phyloP scores from a whole-genome alignment of 2,113 vertebrate species.

The Leucopternis melanops region DNA sequence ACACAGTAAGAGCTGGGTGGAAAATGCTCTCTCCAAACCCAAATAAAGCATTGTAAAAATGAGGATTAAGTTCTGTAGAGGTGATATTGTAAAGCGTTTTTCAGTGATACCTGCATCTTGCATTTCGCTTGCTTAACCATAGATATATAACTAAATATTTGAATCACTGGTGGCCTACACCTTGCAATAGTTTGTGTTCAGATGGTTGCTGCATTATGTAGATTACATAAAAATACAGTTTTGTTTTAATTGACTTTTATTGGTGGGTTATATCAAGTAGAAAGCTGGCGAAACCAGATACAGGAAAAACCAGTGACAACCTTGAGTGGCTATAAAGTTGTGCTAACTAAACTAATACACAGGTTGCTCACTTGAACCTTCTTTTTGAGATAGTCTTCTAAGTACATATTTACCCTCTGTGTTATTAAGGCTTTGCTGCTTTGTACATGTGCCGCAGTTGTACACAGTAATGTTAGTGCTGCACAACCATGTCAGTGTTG shows the following conservation, averaged over 20 bases:
- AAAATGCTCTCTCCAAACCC: not conserved
- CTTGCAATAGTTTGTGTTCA: not conserved
- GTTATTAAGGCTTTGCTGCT: not conserved
- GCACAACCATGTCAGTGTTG: not conserved
- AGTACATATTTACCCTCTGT: not conserved
- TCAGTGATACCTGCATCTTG: not conserved
- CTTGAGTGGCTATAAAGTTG: not conserved
- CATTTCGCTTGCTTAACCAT: not conserved
- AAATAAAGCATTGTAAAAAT: not conserved
- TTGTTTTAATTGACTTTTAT: not conserved
- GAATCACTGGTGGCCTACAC: not conserved
- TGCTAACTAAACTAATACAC: not conserved
- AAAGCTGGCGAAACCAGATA: not conserved
- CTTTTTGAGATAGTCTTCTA: not conserved
- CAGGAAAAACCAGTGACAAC: not conserved
- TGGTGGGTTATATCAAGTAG: not conserved
- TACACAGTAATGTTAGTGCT: not conserved
- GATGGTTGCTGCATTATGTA: not conserved
- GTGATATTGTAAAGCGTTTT: not conserved
- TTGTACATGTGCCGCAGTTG: not conserved
- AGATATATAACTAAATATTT: not conserved
- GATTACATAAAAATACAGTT: not conserved
- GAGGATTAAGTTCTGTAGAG: not conserved
- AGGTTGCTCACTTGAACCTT: not conserved
- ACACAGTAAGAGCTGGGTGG: not conserved